Evolutionary conservation across 2,113 vertebrate genomes (phyloP), one percentile per base, ranked within the genome.

Genomic region (Puntigrus tetrazona): DNA sequence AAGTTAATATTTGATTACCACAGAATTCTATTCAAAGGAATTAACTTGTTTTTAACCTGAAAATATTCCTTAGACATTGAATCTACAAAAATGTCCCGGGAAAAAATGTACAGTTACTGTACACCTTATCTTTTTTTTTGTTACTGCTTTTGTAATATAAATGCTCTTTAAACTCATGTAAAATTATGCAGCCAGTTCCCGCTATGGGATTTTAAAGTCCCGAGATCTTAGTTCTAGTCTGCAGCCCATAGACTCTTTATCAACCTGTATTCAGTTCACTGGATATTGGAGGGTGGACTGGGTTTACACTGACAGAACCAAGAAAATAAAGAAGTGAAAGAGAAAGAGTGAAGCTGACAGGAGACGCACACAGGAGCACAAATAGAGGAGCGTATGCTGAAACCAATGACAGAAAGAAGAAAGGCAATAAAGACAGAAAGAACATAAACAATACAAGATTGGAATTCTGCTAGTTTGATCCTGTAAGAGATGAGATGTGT

Each of bases 311-410:
- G 85, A 84, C 86, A 88, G 67, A 86, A 85, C 63, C 73, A 76
- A 36, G 61, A 41, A 75, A 27, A 82, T 55, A 87, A 47, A 75
- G 25, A 72, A 65, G 80, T 8, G 43, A 70, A 76, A 63, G 50
- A 86, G 76, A 84, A 81, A 83, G 81, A 89, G 45, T 89, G 87
- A 86, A 89, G 88, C 82, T 84, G 83, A 87, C 78, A 84, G 38
- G 74, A 85, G 11, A 25, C 79, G 3, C 78, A 73, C n/a, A 81
- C 5, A 70, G 29, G 50, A 77, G 50, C n/a, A 72, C 69, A 72
- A 77, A 34, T 13, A 78, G 22, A 57, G 78, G 38, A 63, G 41
- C 20, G 78, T 20, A 65, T 27, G 65, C 38, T 10, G 55, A 63
- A 29, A 79, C 20, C 5, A 18, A 59, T 78, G 6, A 79, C 57